A percentile compares a stretch with the other conserved stretches of the same genome.
phyloP scores from a whole-genome alignment of 2,797 vertebrate genomes.

The Xenopus petersii region DNA sequence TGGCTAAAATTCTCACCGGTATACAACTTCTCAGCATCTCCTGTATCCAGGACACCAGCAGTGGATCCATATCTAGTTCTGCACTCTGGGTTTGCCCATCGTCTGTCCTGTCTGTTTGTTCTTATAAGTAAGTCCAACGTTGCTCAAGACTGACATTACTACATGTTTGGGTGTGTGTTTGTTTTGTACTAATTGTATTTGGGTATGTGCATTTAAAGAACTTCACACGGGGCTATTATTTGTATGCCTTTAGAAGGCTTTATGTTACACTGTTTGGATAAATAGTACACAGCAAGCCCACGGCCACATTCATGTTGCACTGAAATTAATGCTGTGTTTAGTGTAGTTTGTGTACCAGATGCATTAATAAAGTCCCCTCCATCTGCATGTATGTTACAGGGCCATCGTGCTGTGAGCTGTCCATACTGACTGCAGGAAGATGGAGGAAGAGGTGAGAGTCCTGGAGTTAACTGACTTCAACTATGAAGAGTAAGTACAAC shows the following conservation, averaged over 20 bases:
- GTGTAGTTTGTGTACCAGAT: too few relatives aligned
- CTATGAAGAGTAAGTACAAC: conserved; percentile 29
- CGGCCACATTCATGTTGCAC: too few relatives aligned
- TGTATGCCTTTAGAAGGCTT: neutral
- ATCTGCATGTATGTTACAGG: neutral
- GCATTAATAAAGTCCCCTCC: neutral
- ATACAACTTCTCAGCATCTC: conserved; percentile 10
- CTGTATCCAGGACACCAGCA: neutral
- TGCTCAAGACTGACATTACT: too few relatives aligned
- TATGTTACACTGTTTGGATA: neutral
- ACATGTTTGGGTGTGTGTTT: too few relatives aligned
- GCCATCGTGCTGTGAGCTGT: neutral
- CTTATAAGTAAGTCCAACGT: neutral
- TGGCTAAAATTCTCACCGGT: conserved; percentile 23
- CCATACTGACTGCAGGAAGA: conserved; percentile 11
- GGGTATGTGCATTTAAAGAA: too few relatives aligned
- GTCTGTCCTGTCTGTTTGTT: neutral
- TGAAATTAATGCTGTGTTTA: too few relatives aligned
- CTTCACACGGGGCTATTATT: too few relatives aligned
- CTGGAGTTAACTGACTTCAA: conserved; percentile 30
- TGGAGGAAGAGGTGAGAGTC: conserved; percentile 32
- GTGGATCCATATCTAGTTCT: neutral
- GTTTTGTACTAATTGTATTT: too few relatives aligned
- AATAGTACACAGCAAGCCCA: too few relatives aligned
- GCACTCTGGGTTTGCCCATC: neutral